Base-by-base conservation (phyloP, 2,113 vertebrate species). In the Neogobius melanostomus region DNA sequence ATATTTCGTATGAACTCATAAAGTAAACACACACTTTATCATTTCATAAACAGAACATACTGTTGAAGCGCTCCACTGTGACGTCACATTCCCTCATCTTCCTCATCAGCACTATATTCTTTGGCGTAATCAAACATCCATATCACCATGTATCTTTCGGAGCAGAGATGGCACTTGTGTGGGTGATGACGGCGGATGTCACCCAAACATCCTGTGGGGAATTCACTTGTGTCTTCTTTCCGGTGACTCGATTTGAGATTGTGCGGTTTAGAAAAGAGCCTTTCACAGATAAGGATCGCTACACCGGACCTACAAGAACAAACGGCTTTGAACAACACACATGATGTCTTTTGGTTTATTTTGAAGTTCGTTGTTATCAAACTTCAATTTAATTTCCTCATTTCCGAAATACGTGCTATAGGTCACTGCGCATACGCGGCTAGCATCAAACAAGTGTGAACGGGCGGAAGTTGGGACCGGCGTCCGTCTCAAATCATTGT, bases 121-220 rank as follows among this genome's bases (percentile, higher is more conserved):
- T 36, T 36, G 28, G 28, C 28, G 3, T 36, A 36, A 36, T 36
- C 28, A 36, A 36, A 36, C 28, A 36, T 43, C 7, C 3, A 53
- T 75, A 69, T 71, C 48, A 9, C 11, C 36, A 36, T 1, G 15
- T 1, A 51, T 51, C 49, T 51, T 14, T 51, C 4, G 11, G 5
- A 51, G 6, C 49, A 14, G 49, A 51, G 49, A 51, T 51, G 15
- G 5, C 49, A 51, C 12, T 51, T 10, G 49, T 11, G 11, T 51
- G 49, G 2, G 12, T 16, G 21, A 36, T 36, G 56, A 42, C 1
- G 28, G 11, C 28, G 1, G 42, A 67, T 36, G n/a, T 8, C 54
- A 46, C 14, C 42, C 54, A 10, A 74, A 60, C 72, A 68, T 68
- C 62, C 56, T 74, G 60, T 48, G 46, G 47, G 5, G 11, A 59